Conservation (phyloP, 1,140 invertebrate genomes). For the Dinoponera quadriceps region DNA sequence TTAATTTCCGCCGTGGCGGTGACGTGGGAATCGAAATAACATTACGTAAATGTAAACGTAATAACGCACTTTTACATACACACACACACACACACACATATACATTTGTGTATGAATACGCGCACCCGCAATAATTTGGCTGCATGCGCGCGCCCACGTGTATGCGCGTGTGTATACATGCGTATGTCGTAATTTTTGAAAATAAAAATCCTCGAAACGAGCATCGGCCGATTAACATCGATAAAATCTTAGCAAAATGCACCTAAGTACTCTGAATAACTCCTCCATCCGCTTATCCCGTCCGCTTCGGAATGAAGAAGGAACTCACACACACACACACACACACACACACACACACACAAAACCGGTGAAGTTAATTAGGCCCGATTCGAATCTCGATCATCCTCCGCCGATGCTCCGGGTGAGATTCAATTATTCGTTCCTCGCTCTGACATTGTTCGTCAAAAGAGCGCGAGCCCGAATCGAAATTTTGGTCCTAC, state of each 20-base stretch:
- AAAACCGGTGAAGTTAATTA: constrained; percentile 3
- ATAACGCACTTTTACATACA: constrained; percentile 33
- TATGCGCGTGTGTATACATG: too few relatives aligned
- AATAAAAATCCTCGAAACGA: constrained; percentile 15
- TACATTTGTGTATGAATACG: background rate
- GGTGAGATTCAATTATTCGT: background rate
- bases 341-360: background rate
- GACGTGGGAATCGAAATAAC: constrained; percentile 57
- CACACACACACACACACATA: too few relatives aligned
- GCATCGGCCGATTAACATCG: background rate
- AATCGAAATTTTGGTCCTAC: too few relatives aligned
- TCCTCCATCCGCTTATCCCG: too few relatives aligned
- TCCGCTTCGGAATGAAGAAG: background rate
- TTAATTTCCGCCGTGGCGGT: constrained; percentile 53
- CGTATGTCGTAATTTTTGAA: constrained; percentile 3
- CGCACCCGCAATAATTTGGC: background rate
- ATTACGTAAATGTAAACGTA: constrained; percentile 34
- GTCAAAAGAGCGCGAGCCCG: too few relatives aligned
- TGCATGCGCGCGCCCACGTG: background rate
- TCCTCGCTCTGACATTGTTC: too few relatives aligned
- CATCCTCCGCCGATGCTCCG: background rate
- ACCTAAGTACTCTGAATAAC: constrained; percentile 33
- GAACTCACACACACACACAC: background rate
- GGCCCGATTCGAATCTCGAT: background rate
- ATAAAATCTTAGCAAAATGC: constrained; percentile 30